Conservation (phyloP, 2,797 vertebrate genomes). For the Phrynocephalus forsythii region DNA sequence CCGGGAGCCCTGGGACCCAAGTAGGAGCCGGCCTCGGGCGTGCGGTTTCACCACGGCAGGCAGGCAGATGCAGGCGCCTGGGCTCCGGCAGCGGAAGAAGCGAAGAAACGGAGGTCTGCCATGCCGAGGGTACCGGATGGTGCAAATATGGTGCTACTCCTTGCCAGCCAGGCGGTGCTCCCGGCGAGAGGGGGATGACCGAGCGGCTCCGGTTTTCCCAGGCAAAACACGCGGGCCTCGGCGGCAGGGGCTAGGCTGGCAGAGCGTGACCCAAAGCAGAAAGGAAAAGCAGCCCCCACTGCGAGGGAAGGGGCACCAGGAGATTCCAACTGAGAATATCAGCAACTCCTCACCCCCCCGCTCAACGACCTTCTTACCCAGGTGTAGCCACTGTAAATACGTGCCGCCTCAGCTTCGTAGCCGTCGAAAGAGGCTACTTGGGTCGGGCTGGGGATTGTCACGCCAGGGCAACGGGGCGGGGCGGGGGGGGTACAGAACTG, state of each 20-base stretch:
- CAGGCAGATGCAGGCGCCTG: conserved; percentile 33
- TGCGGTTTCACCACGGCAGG: too few relatives aligned
- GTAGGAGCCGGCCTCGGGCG: conserved; percentile 65
- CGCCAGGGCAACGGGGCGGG: conserved; percentile 23
- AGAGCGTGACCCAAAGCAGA: conserved; percentile 39
- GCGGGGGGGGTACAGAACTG: background rate
- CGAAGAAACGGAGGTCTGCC: conserved; percentile 42
- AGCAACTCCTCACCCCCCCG: conserved; percentile 22
- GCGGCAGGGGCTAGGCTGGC: conserved; percentile 51
- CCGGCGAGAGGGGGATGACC: conserved; percentile 46
- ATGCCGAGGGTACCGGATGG: conserved; percentile 52
- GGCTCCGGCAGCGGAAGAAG: conserved; percentile 47
- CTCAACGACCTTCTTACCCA: conserved; percentile 64
- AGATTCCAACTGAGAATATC: conserved; percentile 43
- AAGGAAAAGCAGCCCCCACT: background rate
- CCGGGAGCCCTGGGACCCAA: conserved; percentile 85
- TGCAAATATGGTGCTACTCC: conserved; percentile 83
- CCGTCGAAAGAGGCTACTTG: conserved; percentile 54
- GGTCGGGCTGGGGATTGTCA: conserved; percentile 40
- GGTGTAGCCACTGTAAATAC: conserved; percentile 75
- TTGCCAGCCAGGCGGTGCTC: conserved; percentile 62
- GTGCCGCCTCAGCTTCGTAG: conserved; percentile 76
- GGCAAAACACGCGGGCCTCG: conserved; percentile 62
- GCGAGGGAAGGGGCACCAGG: background rate
- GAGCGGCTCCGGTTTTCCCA: conserved; percentile 25